Base-by-base conservation (phyloP, 2,113 vertebrate species). In the Channa argus region DNA sequence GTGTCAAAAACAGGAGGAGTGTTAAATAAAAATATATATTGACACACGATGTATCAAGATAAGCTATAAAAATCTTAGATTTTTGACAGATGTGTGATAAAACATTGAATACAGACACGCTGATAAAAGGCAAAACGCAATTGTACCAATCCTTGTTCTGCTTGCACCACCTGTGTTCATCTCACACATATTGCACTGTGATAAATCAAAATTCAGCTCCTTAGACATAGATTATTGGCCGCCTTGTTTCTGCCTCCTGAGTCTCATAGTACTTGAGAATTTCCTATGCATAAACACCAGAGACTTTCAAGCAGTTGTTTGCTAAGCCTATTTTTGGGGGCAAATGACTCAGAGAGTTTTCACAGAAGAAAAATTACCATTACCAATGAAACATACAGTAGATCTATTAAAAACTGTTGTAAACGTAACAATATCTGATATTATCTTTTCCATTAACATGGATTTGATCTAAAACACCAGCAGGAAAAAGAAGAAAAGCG, bases 121-220 rank as follows among this genome's bases (percentile, higher is more conserved):
- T 80, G 63, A 74, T 77, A 59, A 37, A 69, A 69, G 43, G 36
- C 39, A 49, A 79, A 88, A 83, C 1, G 5, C n/a, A n/a, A 80
- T 91, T 70, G 85, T 3, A 41, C 53, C 76, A 72, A 64, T 47
- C 63, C 49, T 56, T 59, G 52, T 44, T 82, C 53, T 52, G 64
- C 63, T 63, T 79, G 77, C 71, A 74, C 74, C 87, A 90, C 74
- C 86, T 91, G 88, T 55, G 70, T 72, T 82, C 74, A 79, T 79
- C 38, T 67, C 53, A 67, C 74, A 68, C 64, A 56, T 37, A 69
- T 62, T 66, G 64, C 46, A 36, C 52, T 41, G 77, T 47, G 51
- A 90, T 88, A 83, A 66, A 88, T 89, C 86, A 82, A 83, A 76
- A 76, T 68, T 78, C 64, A 44, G 60, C 68, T 47, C 78, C 83